Base-by-base conservation (phyloP, 2,113 vertebrate species). In the Phocoena sinus region DNA sequence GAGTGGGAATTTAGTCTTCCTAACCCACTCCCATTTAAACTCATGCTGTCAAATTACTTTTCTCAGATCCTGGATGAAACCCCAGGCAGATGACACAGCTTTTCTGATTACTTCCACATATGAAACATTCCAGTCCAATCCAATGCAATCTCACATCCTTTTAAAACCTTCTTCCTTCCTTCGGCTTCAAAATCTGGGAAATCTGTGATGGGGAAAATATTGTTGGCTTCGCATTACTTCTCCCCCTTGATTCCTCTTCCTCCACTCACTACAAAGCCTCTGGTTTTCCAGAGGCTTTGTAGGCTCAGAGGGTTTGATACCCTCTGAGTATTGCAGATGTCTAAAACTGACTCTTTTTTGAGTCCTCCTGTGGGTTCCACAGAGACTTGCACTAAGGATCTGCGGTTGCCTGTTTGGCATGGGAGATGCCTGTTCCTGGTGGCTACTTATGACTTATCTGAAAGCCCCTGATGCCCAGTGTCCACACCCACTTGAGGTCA, bases 1-100 rank as follows among this genome's bases (percentile, higher is more conserved):
- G 23, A 80, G 7, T 84, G n/a, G 20, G 93, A 80, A 94, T 93
- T 85, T 53, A 93, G 87, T 81, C 41, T 90, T 89, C 84, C n/a
- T 77, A 95, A 89, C 18, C 14, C 95, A 87, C 65, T 87, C 25
- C 36, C 41, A 95, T 76, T 95, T 91, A 84, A 95, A 91, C 36
- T 94, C 33, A 65, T 15, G 73, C 50, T 70, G 41, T 58, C 63
- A 62, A 67, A 90, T 47, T 20, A 70, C 50, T 88, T 95, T 73
- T 86, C 50, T 82, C 63, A 94, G 81, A 83, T 80, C 18, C 53
- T 80, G 26, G n/a, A 79, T 91, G 65, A 83, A 94, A 82, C 47
- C 56, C 68, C 68, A 81, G 28, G 56, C 62, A 86, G 68, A 92
- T 77, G 36, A 94, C 65, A 89, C 31, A 65, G 62, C 23, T 67